A percentile compares a stretch with the other conserved stretches of the same genome.
These are phyloP conservation scores for Nycteola revayana DNA, from an alignment of 2,888 invertebrate species.

Conservation along the genomic window DNA sequence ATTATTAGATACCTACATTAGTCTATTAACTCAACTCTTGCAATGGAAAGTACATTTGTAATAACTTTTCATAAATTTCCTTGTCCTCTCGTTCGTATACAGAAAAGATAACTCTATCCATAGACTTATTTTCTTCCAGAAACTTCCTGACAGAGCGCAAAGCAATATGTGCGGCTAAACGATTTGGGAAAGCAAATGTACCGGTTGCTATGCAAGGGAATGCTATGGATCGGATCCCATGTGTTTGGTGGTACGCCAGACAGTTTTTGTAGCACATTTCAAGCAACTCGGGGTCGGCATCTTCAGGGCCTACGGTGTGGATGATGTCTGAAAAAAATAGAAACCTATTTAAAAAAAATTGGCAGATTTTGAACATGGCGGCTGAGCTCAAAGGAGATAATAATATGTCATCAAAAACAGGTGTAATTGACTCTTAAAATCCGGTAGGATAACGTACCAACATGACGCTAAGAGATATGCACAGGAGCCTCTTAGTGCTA, in stretches of 20 bases:
- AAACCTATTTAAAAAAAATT: too few relatives aligned
- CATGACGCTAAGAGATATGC: too few relatives aligned
- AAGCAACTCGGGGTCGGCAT: constrained; percentile 85
- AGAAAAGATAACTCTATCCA: constrained; percentile 91
- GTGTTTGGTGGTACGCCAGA: constrained; percentile 80
- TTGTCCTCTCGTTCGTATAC: constrained; percentile 88
- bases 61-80: constrained; percentile 85
- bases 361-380: too few relatives aligned
- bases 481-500: too few relatives aligned
- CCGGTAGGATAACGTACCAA: too few relatives aligned
- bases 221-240: constrained; percentile 85
- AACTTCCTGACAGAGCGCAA: constrained; percentile 84
- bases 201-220: constrained; percentile 97
- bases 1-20: too few relatives aligned
- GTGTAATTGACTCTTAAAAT: too few relatives aligned
- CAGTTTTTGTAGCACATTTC: constrained; percentile 87
- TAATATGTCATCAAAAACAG: too few relatives aligned
- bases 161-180: constrained; percentile 89
- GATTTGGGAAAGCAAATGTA: constrained; percentile 93
- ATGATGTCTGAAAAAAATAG: constrained; percentile 87
- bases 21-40: constrained; percentile 49
- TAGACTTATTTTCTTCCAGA: constrained; percentile 74
- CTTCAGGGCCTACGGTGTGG: constrained; percentile 94
- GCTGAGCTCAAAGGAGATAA: too few relatives aligned
- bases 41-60: constrained; percentile 88